These are phyloP conservation scores for Barypeithes pellucidus DNA, from an alignment of 2,888 invertebrate genomes.

Conservation along the genomic window DNA sequence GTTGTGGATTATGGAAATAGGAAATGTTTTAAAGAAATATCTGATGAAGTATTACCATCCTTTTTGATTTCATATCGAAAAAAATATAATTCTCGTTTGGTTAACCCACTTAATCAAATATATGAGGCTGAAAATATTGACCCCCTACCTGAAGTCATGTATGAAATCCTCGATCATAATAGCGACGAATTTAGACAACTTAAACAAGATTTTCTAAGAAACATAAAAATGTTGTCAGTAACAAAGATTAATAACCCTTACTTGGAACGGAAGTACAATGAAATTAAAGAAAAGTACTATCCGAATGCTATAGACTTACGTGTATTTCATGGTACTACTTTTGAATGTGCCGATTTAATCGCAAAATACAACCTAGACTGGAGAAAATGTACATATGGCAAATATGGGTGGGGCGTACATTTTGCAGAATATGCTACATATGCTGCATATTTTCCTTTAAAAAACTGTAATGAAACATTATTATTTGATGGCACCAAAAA, in stretches of 20 bases:
- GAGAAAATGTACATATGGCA: constrained; percentile 4
- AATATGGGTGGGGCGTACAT: constrained; percentile 9
- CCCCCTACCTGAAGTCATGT: background rate
- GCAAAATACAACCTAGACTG: constrained; percentile 3
- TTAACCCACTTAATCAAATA: background rate
- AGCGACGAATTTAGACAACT: background rate
- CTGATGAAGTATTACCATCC: background rate
- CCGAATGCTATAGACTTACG: background rate
- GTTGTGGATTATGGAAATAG: constrained; percentile 9
- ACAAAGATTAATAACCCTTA: background rate
- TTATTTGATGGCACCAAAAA: background rate
- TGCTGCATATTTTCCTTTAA: constrained; percentile 1
- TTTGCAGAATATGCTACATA: background rate
- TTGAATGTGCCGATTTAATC: constrained; percentile 6
- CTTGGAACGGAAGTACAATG: background rate
- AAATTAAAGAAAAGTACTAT: constrained; percentile 8
- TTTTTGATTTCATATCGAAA: background rate
- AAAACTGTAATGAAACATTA: background rate
- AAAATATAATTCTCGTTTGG: constrained; percentile 6
- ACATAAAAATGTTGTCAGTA: background rate
- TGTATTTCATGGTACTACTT: constrained; percentile 4
- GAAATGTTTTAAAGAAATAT: constrained; percentile 1
- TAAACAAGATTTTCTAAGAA: background rate
- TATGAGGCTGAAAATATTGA: background rate
- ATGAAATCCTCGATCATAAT: background rate